Conservation (phyloP, 2,113 vertebrate genomes). For the Panthera tigris region DNA sequence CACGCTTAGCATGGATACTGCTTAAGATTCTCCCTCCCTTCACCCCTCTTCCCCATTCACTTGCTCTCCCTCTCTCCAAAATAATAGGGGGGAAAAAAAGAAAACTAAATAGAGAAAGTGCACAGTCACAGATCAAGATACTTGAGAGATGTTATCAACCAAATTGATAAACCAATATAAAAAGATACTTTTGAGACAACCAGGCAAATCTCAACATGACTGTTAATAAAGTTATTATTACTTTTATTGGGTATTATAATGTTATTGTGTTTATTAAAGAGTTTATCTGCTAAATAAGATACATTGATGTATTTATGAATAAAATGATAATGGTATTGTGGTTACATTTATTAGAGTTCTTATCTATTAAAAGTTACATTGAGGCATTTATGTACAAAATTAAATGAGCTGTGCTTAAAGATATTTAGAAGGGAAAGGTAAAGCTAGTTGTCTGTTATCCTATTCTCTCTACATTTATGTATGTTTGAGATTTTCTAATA, state of each 20-base stretch:
- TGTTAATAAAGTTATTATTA: slow-evolving; percentile 1
- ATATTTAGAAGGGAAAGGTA: not conserved
- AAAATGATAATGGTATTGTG: not conserved
- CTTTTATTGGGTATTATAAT: not conserved
- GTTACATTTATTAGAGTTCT: not conserved
- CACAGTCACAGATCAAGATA: not conserved
- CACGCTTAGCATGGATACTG: too few relatives aligned
- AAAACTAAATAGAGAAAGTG: slow-evolving; percentile 3
- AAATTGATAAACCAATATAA: not conserved
- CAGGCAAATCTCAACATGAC: not conserved
- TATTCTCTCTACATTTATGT: not conserved
- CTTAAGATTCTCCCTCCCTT: too few relatives aligned
- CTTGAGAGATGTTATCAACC: not conserved
- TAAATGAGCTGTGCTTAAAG: not conserved
- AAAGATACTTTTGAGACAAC: not conserved
- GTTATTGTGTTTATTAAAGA: not conserved
- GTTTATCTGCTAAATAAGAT: not conserved
- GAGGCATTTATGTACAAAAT: not conserved
- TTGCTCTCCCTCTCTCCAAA: too few relatives aligned
- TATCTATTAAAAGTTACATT: not conserved
- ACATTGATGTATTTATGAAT: not conserved
- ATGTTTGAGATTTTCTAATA: not conserved
- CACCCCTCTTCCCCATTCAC: too few relatives aligned
- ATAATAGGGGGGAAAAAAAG: too few relatives aligned
- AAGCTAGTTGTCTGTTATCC: not conserved